Base-by-base conservation (phyloP, 2,888 invertebrate genomes). In the Ectemnius lituratus region DNA sequence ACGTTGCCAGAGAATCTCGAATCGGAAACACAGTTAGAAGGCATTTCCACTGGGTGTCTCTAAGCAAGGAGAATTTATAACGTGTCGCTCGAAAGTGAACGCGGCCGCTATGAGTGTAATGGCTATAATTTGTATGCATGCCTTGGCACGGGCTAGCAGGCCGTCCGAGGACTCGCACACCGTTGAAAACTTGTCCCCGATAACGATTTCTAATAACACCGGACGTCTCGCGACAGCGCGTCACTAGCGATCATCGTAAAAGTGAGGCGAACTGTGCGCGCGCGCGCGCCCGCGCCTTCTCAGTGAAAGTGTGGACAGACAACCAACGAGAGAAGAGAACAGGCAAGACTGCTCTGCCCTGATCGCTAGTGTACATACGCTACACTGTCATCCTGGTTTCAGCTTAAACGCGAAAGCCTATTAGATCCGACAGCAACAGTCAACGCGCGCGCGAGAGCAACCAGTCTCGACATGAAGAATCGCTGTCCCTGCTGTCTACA, bases 141-240 rank as follows among this genome's bases (percentile, higher is more conserved):
- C 75, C 75, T 74, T 70, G 59, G 68, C 73, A 72, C 71, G 73
- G 74, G 81, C 83, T 73, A 81, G 37, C 79, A 82, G 73, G 72
- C 69, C 83, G 75, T 76, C 5, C 37, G 77, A 75, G 66, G 67
- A 63, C 62, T 60, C 62, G 70, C 69, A 11, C 23, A 56, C 73
- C 69, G 74, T 76, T 76, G 76, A 72, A 58, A 79, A 82, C 82
- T 82, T 80, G 79, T 84, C 82, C 57, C 57, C 84, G 82, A 84
- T 83, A 83, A 83, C 83, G 83, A 84, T 82, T 84, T 76, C 82
- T 84, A 84, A 83, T 83, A 83, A 83, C 75, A 74, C 77, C 28
- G 70, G 78, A 72, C 70, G 76, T 68, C 70, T 77, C 75, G 79
- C 75, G 70, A 57, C 65, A 62, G 16, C 56, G 76, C 72, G 73